Evolutionary conservation across 2,888 invertebrate genomes (phyloP).

Genomic region (Diaphora mendica): DNA sequence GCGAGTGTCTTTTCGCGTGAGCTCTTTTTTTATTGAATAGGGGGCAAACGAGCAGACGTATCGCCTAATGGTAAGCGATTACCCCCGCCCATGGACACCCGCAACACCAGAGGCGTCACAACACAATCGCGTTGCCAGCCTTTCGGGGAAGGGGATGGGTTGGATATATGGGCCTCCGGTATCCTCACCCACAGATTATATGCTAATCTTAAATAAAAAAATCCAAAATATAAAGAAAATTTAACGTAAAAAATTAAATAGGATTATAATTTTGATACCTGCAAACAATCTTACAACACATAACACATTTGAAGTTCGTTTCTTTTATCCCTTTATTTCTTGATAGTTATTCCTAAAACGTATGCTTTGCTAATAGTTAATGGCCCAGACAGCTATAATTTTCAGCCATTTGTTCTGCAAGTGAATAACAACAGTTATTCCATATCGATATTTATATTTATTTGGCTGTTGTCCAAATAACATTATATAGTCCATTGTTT

Average conservation of each 20-base stretch:
- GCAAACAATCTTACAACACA: background rate
- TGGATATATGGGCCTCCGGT: too few species aligned
- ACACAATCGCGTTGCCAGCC: too few species aligned
- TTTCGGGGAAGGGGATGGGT: too few species aligned
- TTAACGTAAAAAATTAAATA: background rate
- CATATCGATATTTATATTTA: slow-evolving; percentile 56
- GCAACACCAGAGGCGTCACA: too few species aligned
- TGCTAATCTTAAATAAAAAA: background rate
- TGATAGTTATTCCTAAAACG: background rate
- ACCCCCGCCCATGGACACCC: too few species aligned
- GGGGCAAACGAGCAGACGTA: too few species aligned
- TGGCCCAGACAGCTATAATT: background rate
- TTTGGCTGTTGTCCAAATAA: slow-evolving; percentile 66
- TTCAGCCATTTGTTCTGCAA: slow-evolving; percentile 39
- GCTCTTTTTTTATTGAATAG: too few species aligned
- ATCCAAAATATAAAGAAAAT: background rate
- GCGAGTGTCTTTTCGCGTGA: background rate
- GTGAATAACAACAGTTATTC: slow-evolving; percentile 52
- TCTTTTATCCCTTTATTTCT: background rate
- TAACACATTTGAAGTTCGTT: background rate
- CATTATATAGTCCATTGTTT: slow-evolving; percentile 49
- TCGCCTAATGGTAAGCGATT: too few species aligned
- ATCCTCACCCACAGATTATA: too few species aligned
- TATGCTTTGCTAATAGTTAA: slow-evolving; percentile 9
- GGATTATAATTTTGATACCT: background rate